A percentile compares a stretch with the other conserved stretches of the same genome.
Conservation (phyloP, 2,888 invertebrate species). For the Plutella xylostella region DNA sequence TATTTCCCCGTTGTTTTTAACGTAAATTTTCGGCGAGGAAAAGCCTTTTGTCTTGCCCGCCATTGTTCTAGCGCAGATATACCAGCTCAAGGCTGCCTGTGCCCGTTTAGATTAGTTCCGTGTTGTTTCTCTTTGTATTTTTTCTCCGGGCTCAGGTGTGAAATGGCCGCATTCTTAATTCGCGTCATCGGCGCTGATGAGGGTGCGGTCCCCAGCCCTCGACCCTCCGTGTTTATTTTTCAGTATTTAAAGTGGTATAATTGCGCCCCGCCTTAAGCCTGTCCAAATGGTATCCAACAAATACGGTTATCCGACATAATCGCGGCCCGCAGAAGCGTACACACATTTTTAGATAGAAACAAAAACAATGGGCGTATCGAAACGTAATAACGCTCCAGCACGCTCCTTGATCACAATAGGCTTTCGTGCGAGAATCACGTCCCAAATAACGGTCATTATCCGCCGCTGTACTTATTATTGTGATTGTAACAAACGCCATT, state of each 20-base stretch:
- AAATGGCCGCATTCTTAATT: slow-evolving; percentile 35
- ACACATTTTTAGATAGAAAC: slow-evolving; percentile 1
- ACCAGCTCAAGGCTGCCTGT: slow-evolving; percentile 29
- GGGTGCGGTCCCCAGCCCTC: slow-evolving; percentile 27
- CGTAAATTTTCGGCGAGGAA: slow-evolving; percentile 53
- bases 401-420: slow-evolving; percentile 10
- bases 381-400: slow-evolving; percentile 1
- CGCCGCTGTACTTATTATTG: slow-evolving; percentile 24
- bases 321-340: slow-evolving; percentile 6
- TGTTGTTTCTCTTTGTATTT: slow-evolving; percentile 16
- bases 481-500: slow-evolving; percentile 23
- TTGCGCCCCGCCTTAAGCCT: slow-evolving; percentile 40
- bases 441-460: slow-evolving; percentile 24
- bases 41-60: slow-evolving; percentile 40
- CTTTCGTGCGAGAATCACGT: slow-evolving; percentile 7
- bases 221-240: slow-evolving; percentile 43
- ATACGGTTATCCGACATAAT: neutral
- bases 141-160: slow-evolving; percentile 41
- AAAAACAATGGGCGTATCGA: slow-evolving; percentile 10
- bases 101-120: slow-evolving; percentile 21
- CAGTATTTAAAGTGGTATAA: slow-evolving; percentile 38
- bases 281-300: slow-evolving; percentile 30
- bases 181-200: slow-evolving; percentile 49
- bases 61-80: slow-evolving; percentile 52
- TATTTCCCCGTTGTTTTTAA: slow-evolving; percentile 67